Evolutionary conservation across 92 coral and sea anemone genomes (phyloP), one percentile per base, ranked within the genome.

Genomic region (Zoanthus sociatus): DNA sequence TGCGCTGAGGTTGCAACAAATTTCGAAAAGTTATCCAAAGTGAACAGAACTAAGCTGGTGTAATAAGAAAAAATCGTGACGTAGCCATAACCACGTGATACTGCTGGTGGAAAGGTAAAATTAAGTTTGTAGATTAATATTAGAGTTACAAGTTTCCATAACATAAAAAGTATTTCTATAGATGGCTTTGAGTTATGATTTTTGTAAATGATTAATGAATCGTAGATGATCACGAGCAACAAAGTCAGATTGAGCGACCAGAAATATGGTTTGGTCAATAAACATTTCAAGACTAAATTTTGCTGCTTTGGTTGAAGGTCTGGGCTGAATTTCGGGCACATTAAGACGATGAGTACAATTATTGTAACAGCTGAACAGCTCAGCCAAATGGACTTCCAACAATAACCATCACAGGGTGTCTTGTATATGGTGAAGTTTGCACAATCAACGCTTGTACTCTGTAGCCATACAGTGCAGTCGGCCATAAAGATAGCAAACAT

Each of bases 331-430:
- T 37, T 17, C 61, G 64, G 75, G 7, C 86, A 84, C 60, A 90
- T 33, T 45, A 84, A 50, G 66, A 67, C 58, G 50, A 90, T 20
- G 12, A 61, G 79, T 46, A 86, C 51, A 11, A 47, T 68, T 9
- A 87, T 79, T 1, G 93, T 88, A 16, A 88, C 7, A 14, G 69
- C 45, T 9, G 95, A 93, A 75, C 92, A 90, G 16, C 58, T 60
- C 7, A 93, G 20, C 95, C 95, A 93, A 7, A 76, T 3, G 7
- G 86, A 69, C 53, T 93, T 93, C 95, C 93, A 93, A 70, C 95
- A 90, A 81, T 84, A 93, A 2, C 88, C 86, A n/a, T 83, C 89
- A 74, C 92, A 90, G 6, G 93, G 86, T 1, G 58, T 88, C n/a
- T 32, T 53, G 63, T 90, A 92, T n/a, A 84, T 48, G 10, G 95